Conservation (phyloP, 2,797 vertebrate species). For the Lepus townsendii region DNA sequence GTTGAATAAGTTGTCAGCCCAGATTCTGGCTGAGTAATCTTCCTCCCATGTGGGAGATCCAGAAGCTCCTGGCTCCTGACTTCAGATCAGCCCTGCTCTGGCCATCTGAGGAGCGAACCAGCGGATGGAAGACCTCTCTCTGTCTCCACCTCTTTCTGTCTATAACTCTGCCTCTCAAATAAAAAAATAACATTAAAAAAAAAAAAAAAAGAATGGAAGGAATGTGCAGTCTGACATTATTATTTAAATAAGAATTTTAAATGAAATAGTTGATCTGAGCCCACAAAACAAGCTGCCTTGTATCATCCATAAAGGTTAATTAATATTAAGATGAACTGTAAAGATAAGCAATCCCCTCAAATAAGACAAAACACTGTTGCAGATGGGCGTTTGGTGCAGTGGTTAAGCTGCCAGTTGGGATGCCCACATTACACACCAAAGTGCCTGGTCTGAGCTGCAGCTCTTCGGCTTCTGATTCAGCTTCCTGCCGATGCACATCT, state of each 20-base stretch:
- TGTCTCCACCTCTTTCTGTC: no score
- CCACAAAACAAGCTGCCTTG: constrained; percentile 34
- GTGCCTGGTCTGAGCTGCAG: no score
- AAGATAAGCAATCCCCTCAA: not conserved
- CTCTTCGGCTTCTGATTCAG: no score
- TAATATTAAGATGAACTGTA: not conserved
- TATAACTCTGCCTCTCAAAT: no score
- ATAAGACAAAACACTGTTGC: not conserved
- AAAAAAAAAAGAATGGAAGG: not conserved
- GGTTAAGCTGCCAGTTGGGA: no score
- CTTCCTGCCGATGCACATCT: no score
- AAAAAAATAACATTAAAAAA: not conserved
- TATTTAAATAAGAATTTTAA: constrained; percentile 61
- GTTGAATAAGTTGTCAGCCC: constrained; percentile 5
- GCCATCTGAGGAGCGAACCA: no score
- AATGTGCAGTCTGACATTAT: constrained; percentile 28
- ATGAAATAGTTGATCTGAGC: constrained; percentile 38
- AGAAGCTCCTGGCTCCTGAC: no score
- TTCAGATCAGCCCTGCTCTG: no score
- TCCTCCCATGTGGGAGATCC: not conserved
- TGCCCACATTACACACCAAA: no score
- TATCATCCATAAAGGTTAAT: constrained; percentile 10
- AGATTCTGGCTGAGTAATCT: constrained; percentile 54
- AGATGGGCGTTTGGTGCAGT: no score
- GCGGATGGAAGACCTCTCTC: no score